Conservation (phyloP, 2,797 vertebrate genomes). For the Clangula hyemalis region DNA sequence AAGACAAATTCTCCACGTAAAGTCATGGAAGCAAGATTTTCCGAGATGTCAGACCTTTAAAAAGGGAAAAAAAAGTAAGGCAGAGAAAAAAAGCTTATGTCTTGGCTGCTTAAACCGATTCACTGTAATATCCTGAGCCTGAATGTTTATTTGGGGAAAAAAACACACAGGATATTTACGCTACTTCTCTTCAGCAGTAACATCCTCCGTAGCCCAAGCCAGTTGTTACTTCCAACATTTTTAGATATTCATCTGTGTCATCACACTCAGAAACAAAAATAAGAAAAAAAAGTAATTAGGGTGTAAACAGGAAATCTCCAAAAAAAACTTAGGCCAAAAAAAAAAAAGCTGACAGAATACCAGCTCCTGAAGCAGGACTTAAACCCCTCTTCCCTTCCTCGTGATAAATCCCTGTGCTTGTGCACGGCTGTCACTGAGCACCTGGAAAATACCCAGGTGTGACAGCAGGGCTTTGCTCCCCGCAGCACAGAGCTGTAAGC, state of each 20-base stretch:
- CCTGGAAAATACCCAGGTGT: not conserved
- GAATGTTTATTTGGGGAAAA: constrained; percentile 29
- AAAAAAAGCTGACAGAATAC: not conserved
- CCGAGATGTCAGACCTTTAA: not conserved
- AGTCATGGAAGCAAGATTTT: not conserved
- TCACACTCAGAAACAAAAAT: constrained; percentile 22
- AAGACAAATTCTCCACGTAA: not conserved
- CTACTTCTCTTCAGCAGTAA: constrained; percentile 42
- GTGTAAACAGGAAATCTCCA: constrained; percentile 70
- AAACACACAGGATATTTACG: constrained; percentile 61
- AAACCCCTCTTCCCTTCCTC: not conserved
- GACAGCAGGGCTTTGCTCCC: not conserved
- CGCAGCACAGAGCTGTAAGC: not conserved
- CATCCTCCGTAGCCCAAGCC: constrained; percentile 52
- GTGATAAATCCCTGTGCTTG: not conserved
- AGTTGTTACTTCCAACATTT: constrained; percentile 70
- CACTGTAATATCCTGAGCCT: not conserved
- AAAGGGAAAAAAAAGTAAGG: not conserved
- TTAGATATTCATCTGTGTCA: constrained; percentile 65
- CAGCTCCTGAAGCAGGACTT: not conserved
- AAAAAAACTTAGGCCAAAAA: not conserved
- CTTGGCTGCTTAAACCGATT: not conserved
- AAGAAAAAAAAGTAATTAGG: constrained; percentile 38
- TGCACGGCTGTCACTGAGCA: not conserved
- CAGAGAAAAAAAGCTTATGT: not conserved